Conservation (phyloP, 2,113 vertebrate species). For the Rhineura floridana region DNA sequence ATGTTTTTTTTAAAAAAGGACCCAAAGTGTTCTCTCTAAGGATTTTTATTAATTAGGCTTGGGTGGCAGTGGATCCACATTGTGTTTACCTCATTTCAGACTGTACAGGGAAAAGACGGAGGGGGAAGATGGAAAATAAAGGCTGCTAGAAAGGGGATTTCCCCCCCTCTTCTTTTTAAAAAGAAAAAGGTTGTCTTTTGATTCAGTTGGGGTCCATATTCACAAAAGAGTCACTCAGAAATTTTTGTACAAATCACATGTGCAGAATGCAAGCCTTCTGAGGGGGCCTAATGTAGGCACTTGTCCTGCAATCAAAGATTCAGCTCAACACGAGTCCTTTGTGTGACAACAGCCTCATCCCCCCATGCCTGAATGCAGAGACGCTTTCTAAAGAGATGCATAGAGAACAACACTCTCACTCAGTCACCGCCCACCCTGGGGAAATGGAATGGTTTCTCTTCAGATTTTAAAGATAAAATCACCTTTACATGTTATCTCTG, state of each 20-base stretch:
- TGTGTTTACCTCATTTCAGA: slow-evolving; percentile 57
- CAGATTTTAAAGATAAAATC: slow-evolving; percentile 21
- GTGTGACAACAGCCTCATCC: slow-evolving; percentile 64
- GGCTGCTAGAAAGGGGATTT: slow-evolving; percentile 25
- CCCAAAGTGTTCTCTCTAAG: neutral
- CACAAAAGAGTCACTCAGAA: slow-evolving; percentile 71
- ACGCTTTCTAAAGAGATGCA: slow-evolving; percentile 55
- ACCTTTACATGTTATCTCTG: neutral
- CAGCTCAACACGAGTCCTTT: slow-evolving; percentile 72
- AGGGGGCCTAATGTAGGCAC: slow-evolving; percentile 65
- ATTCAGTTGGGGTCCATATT: slow-evolving; percentile 55
- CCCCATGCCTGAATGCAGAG: slow-evolving; percentile 60
- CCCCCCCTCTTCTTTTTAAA: neutral
- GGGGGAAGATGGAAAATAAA: slow-evolving; percentile 8
- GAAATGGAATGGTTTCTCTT: slow-evolving; percentile 46
- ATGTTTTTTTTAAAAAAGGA: too few relatives aligned
- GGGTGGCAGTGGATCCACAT: neutral
- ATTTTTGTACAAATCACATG: slow-evolving; percentile 61
- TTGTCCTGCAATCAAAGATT: slow-evolving; percentile 71
- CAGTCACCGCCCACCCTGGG: slow-evolving; percentile 50
- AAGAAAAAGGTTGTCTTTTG: slow-evolving; percentile 51
- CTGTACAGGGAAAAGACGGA: slow-evolving; percentile 14
- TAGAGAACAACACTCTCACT: slow-evolving; percentile 27
- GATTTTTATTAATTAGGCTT: slow-evolving; percentile 27
- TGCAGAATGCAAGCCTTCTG: slow-evolving; percentile 58